phyloP scores from a whole-genome alignment of 1,140 invertebrate species.

The Drosophila pallidifrons region DNA sequence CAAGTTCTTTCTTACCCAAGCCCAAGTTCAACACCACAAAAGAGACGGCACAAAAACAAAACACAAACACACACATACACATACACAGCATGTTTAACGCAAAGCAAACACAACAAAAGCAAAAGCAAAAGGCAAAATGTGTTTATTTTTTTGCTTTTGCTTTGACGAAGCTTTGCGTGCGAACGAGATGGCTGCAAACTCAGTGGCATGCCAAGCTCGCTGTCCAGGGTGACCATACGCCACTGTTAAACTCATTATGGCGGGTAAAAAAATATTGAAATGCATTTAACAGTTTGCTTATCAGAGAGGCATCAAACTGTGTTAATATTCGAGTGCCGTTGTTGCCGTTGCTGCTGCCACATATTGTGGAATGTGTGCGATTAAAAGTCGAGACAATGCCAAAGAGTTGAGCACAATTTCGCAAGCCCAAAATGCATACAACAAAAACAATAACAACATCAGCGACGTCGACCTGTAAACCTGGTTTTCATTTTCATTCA shows the following conservation, averaged over 20 bases:
- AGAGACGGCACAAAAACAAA: constrained; percentile 62
- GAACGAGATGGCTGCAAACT: constrained; percentile 15
- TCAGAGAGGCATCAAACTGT: constrained; percentile 31
- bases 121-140: constrained; percentile 44
- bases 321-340: constrained; percentile 15
- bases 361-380: constrained; percentile 20
- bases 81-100: not conserved
- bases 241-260: constrained; percentile 43
- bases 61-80: constrained; percentile 18
- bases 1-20: constrained; percentile 66
- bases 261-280: constrained; percentile 42
- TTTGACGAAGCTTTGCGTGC: constrained; percentile 21
- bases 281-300: constrained; percentile 46
- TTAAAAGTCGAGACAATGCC: constrained; percentile 35
- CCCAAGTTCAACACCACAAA: constrained; percentile 70
- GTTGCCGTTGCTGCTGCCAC: not conserved
- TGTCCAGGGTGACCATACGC: constrained; percentile 43
- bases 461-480: constrained; percentile 65
- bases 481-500: constrained; percentile 79
- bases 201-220: not conserved
- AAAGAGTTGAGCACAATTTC: constrained; percentile 54
- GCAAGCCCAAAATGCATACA: constrained; percentile 52
- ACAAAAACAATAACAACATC: too few species aligned
- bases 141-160: constrained; percentile 22
- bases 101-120: constrained; percentile 41